A percentile compares a stretch with the other conserved stretches of the same genome.
These are phyloP conservation scores for human (Homo sapiens) DNA, from an alignment of 2,113 vertebrate species.

Conservation along the genomic window DNA sequence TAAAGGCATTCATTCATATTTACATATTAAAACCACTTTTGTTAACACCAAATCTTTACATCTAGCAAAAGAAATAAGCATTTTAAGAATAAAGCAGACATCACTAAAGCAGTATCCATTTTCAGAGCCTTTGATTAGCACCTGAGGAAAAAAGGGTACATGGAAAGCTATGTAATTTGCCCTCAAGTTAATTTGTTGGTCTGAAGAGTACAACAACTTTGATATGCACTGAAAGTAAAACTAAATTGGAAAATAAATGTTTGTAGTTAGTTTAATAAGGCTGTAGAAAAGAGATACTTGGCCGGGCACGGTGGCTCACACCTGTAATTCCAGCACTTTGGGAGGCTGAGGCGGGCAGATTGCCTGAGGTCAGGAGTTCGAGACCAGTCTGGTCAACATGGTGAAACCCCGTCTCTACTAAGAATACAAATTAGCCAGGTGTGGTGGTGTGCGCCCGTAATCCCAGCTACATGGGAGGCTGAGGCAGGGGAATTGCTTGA, in stretches of 20 bases:
- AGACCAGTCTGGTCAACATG: no score
- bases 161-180: conserved; percentile 80
- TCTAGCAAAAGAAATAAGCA: conserved; percentile 79
- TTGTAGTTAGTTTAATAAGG: conserved; percentile 74
- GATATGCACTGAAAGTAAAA: conserved; percentile 75
- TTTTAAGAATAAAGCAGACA: conserved; percentile 83
- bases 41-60: conserved; percentile 82
- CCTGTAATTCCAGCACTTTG: no score
- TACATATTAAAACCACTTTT: conserved; percentile 82
- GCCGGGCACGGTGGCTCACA: no score
- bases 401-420: no score
- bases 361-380: no score
- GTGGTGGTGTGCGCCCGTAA: no score
- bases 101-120: conserved; percentile 84
- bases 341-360: no score
- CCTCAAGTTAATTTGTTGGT: conserved; percentile 56
- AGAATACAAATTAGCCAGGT: no score
- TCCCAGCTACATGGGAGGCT: no score
- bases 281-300: conserved; percentile 80
- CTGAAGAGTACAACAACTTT: conserved; percentile 66
- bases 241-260: conserved; percentile 7
- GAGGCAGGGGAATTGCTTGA: no score
- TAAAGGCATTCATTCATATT: conserved; percentile 81
- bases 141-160: conserved; percentile 81
- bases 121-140: conserved; percentile 86